Percentiles rank a stretch among this genome's conserved stretches.
These are phyloP conservation scores for Grallaria varia DNA, from an alignment of 2,113 vertebrate species.

Conservation along the genomic window DNA sequence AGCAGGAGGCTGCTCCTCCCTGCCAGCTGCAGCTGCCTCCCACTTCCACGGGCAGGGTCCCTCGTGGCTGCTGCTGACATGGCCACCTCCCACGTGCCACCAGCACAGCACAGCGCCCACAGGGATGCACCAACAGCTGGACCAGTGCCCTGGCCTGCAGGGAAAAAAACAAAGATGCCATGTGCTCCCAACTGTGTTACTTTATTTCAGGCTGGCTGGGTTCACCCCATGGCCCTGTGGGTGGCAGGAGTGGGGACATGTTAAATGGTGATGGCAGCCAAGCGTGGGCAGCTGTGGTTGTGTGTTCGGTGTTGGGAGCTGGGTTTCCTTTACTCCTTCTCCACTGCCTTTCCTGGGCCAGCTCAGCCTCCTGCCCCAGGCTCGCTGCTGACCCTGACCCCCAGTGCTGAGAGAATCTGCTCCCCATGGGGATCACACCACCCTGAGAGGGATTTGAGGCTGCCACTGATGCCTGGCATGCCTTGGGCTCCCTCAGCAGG, in stretches of 20 bases:
- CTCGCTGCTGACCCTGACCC: neutral
- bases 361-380: neutral
- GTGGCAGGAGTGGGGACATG: neutral
- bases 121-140: rapidly evolving
- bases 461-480: rapidly evolving
- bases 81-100: neutral
- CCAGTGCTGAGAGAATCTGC: neutral
- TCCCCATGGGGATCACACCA: rapidly evolving
- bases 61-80: neutral
- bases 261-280: neutral
- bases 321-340: rapidly evolving
- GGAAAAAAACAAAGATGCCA: neutral
- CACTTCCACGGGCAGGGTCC: neutral
- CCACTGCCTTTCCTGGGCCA: rapidly evolving
- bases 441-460: neutral
- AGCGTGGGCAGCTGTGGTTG: rapidly evolving
- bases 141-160: rapidly evolving
- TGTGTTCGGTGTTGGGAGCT: rapidly evolving
- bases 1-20: neutral
- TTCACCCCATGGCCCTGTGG: rapidly evolving
- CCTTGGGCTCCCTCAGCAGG: rapidly evolving
- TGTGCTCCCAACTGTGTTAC: rapidly evolving
- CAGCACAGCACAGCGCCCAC: rapidly evolving
- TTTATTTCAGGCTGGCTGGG: neutral
- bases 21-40: neutral